Conservation (phyloP, 2,113 vertebrate genomes). For the Zonotrichia leucophrys region DNA sequence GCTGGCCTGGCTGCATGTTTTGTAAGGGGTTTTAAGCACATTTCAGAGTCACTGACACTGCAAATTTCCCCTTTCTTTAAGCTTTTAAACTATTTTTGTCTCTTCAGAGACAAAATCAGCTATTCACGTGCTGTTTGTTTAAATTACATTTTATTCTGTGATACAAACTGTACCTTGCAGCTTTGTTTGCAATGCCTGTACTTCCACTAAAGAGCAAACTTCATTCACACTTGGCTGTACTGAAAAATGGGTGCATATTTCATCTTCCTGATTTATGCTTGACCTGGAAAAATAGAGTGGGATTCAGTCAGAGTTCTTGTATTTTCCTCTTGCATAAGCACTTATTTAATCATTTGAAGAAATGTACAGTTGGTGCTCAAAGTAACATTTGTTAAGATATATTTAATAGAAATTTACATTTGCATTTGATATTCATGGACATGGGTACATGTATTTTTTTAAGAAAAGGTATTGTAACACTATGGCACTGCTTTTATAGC, state of each 20-base stretch:
- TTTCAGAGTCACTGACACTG: constrained; percentile 29
- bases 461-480: constrained; percentile 82
- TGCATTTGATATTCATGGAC: constrained; percentile 81
- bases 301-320: constrained; percentile 48
- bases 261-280: constrained; percentile 27
- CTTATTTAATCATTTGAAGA: constrained; percentile 76
- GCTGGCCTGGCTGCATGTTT: constrained; percentile 31
- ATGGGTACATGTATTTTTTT: constrained; percentile 86
- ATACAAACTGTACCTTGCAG: neutral
- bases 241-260: constrained; percentile 35
- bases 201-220: constrained; percentile 1
- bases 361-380: constrained; percentile 82
- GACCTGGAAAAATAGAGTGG: constrained; percentile 54
- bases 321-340: constrained; percentile 75
- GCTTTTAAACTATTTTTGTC: neutral
- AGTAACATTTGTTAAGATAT: constrained; percentile 79
- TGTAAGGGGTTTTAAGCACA: neutral
- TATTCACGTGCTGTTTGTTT: neutral
- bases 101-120: neutral
- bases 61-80: neutral
- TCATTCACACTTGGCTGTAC: neutral
- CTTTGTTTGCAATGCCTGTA: constrained; percentile 17
- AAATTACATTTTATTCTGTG: neutral
- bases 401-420: constrained; percentile 80
- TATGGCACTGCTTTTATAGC: constrained; percentile 79